These are phyloP conservation scores for Lutraria lutraria DNA, from an alignment of 2,888 invertebrate genomes.

Conservation along the genomic window DNA sequence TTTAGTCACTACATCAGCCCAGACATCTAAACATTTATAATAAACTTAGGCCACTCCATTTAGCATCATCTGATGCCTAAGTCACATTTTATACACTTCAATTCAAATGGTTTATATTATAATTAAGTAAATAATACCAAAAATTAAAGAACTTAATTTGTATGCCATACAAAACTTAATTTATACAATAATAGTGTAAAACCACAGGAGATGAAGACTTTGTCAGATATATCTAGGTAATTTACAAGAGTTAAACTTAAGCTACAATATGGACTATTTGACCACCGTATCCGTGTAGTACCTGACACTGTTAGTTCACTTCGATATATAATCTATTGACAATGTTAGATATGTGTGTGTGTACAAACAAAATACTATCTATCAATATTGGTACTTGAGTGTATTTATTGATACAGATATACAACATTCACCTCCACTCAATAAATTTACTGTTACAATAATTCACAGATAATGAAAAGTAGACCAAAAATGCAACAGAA, in stretches of 20 bases:
- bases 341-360: not conserved
- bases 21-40: no score
- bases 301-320: not conserved
- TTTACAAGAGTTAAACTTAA: not conserved
- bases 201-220: not conserved
- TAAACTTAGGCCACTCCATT: no score
- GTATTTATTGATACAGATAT: constrained; percentile 6
- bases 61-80: no score
- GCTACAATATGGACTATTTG: not conserved
- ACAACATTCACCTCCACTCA: not conserved
- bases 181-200: no score
- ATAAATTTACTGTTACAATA: not conserved
- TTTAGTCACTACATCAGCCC: no score
- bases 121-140: no score
- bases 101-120: no score
- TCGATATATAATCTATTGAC: not conserved
- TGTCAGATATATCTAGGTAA: not conserved
- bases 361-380: not conserved
- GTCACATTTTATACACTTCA: no score
- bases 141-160: no score
- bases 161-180: no score
- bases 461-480: not conserved
- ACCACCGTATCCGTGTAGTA: not conserved
- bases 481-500: not conserved
- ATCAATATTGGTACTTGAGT: constrained; percentile 19